Percentiles rank a stretch among this genome's conserved stretches.
phyloP scores from a whole-genome alignment of 2,797 vertebrate genomes.

The Gastrophryne carolinensis region DNA sequence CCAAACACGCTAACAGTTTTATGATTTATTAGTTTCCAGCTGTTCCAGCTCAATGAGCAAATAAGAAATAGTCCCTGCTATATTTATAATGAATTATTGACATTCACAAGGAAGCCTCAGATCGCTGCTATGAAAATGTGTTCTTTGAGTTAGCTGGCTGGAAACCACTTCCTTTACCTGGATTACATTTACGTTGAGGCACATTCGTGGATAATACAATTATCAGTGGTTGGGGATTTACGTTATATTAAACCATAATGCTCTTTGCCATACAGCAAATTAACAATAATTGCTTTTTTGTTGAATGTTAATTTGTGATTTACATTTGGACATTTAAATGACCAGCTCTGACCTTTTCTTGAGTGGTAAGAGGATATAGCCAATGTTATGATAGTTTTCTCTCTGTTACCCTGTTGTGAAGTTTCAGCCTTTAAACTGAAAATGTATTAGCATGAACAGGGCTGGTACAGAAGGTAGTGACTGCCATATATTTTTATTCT shows the following conservation, averaged over 20 bases:
- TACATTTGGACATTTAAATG: background rate
- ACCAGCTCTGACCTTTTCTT: too few relatives aligned
- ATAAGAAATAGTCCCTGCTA: slow-evolving; percentile 43
- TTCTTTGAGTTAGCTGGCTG: background rate
- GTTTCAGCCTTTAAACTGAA: too few relatives aligned
- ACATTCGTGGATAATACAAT: slow-evolving; percentile 23
- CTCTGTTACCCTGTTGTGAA: too few relatives aligned
- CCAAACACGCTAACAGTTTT: slow-evolving; percentile 46
- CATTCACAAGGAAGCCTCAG: slow-evolving; percentile 44
- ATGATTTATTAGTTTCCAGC: slow-evolving; percentile 38
- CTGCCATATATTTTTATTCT: too few relatives aligned
- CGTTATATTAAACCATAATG: background rate
- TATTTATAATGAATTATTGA: slow-evolving; percentile 52
- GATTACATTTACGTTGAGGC: slow-evolving; percentile 23
- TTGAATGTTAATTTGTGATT: background rate
- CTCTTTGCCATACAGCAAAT: background rate
- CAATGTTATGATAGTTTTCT: too few relatives aligned
- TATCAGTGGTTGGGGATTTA: slow-evolving; percentile 7
- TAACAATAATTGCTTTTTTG: slow-evolving; percentile 19
- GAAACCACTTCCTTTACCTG: slow-evolving; percentile 45
- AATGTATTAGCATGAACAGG: too few relatives aligned
- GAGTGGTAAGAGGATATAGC: too few relatives aligned
- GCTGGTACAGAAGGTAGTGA: too few relatives aligned
- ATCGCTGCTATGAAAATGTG: slow-evolving; percentile 23
- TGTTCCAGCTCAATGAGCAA: slow-evolving; percentile 45